Base-by-base conservation (phyloP, 64 coral and sea anemone genomes). In the Dendronephthya gigantea region DNA sequence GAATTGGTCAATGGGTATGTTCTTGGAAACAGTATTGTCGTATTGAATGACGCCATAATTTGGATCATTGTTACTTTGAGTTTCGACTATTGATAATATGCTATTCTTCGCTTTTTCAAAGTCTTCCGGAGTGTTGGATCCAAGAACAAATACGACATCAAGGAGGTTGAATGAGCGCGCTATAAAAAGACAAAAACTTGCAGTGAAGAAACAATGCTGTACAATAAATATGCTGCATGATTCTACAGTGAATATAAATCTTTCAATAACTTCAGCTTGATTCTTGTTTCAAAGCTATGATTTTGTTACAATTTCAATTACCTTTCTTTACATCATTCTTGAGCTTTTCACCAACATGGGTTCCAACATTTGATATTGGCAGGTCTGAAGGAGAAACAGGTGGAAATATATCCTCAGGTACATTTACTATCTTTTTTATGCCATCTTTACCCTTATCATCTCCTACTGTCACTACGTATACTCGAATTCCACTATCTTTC, bases 391-490 rank as follows among this genome's bases (percentile, higher is more conserved):
- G 72, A 79, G 34, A 29, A 19, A 79, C 32, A 8, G 22, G 30
- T 16, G 25, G 72, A 39, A 33, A 79, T 17, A 79, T 33, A 79
- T 79, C 72, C 36, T 79, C 72, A 79, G 72, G 72, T 39, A 79
- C 72, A 34, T 33, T 39, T 8, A 39, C 72, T 12, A 79, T 1
- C 30, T 19, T 79, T 34, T 10, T 79, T 29, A 79, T 35, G 30
- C 22, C 32, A 35, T 79, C 72, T 36, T 34, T 15, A 79, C 9
- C 72, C 72, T 36, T 39, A 79, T 79, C 36, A 79, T 29, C 72
- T 39, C 72, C 72, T 79, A 79, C 25, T 28, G 22, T 15, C 72
- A 79, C 72, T 34, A 79, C 72, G 37, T 79, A 79, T 39, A 79
- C 30, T 19, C 72, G 72, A 79, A 19, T 29, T 15, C 72, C 72